Evolutionary conservation across 2,797 vertebrate species (phyloP).

Genomic region (Propithecus deckenii): DNA sequence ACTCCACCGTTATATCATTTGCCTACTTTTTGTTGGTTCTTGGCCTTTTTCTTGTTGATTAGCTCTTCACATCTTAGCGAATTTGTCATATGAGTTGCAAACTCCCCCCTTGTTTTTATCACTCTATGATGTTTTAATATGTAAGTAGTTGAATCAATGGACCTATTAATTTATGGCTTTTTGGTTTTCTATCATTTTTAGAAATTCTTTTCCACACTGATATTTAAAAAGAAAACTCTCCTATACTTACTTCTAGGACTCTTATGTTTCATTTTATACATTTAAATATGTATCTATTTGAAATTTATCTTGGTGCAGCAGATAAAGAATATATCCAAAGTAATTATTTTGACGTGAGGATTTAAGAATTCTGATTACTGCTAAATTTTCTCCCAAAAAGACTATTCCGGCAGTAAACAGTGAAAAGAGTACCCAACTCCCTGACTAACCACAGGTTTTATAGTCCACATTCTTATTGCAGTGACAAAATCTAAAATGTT

Average conservation of each 20-base stretch:
- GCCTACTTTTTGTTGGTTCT: background rate
- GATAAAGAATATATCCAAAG: background rate
- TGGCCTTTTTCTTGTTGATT: background rate
- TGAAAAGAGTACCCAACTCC: background rate
- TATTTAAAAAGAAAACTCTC: background rate
- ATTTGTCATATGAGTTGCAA: background rate
- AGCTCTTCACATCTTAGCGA: background rate
- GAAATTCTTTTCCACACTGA: background rate
- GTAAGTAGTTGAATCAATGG: background rate
- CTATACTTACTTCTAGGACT: background rate
- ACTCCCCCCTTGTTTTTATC: background rate
- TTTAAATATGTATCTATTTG: background rate
- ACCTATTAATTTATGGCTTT: background rate
- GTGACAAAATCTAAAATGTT: background rate
- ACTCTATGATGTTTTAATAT: background rate
- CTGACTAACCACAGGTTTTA: background rate
- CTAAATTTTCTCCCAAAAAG: background rate
- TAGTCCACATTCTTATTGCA: background rate
- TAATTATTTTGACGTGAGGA: background rate
- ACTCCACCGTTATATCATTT: background rate
- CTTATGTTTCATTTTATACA: background rate
- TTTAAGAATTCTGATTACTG: background rate
- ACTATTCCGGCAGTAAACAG: background rate
- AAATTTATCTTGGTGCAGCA: background rate
- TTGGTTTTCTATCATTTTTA: background rate